Evolutionary conservation across 2,113 vertebrate genomes (phyloP).

Genomic region (Saguinus midas): DNA sequence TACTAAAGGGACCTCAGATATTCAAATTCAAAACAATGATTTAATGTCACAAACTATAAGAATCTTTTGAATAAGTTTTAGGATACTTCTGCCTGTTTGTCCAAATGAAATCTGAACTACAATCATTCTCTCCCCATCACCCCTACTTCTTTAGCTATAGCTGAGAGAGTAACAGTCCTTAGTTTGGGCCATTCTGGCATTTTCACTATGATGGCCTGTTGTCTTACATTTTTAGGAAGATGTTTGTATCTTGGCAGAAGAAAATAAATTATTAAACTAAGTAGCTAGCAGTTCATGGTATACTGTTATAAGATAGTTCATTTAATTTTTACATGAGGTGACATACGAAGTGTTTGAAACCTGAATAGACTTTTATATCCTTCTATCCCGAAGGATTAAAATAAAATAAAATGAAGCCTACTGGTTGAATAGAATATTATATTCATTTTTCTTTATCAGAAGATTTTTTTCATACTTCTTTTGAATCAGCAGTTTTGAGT

Average conservation of each 20-base stretch:
- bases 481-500: constrained; percentile 22
- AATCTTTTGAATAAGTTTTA: constrained; percentile 36
- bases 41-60: background rate
- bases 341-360: constrained; percentile 16
- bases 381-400: background rate
- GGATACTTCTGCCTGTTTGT: background rate
- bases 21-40: constrained; percentile 24
- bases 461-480: constrained; percentile 1
- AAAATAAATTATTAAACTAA: constrained; percentile 47
- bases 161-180: background rate
- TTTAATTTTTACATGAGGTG: constrained; percentile 44
- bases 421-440: constrained; percentile 20
- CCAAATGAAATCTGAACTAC: background rate
- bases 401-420: constrained; percentile 13
- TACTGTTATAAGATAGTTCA: background rate
- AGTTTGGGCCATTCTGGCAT: background rate
- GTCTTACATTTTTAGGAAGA: constrained; percentile 39
- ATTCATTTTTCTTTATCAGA: constrained; percentile 8
- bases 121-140: background rate
- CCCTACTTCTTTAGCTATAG: background rate
- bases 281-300: constrained; percentile 27
- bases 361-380: background rate
- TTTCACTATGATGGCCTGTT: background rate
- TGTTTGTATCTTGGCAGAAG: constrained; percentile 34
- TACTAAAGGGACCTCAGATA: constrained; percentile 19